A percentile compares a stretch with the other conserved stretches of the same genome.
phyloP scores from a whole-genome alignment of 1,140 invertebrate genomes.

The Pinna nobilis region DNA sequence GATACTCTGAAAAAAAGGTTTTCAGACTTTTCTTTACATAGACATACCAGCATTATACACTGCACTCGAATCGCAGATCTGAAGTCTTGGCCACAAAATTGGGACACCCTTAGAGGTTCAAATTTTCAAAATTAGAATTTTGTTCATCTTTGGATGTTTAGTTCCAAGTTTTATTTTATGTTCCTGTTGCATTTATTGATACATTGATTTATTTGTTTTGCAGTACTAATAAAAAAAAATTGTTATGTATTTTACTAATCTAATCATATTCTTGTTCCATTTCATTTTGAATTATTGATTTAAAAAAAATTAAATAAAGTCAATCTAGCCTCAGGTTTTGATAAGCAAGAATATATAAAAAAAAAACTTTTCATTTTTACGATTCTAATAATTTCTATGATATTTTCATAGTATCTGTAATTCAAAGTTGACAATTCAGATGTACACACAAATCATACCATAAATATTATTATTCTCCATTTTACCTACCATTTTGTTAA shows the following conservation, averaged over 20 bases:
- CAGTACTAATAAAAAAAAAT: neutral
- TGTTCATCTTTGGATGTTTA: neutral
- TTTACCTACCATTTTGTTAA: neutral
- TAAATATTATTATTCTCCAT: neutral
- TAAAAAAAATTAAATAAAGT: too few species aligned
- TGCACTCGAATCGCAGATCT: slow-evolving; percentile 25
- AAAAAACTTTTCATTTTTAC: neutral
- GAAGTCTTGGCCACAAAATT: slow-evolving; percentile 4
- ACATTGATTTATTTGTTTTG: neutral
- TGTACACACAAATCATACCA: neutral
- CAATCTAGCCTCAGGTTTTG: too few species aligned
- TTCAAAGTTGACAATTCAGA: neutral
- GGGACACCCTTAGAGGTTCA: slow-evolving; percentile 9
- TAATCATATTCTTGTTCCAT: too few species aligned
- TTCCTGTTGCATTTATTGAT: neutral
- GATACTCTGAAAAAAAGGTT: slow-evolving; percentile 1
- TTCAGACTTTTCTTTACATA: neutral
- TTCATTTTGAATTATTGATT: too few species aligned
- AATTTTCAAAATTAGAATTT: neutral
- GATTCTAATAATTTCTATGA: neutral
- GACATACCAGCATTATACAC: neutral
- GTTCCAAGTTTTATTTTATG: neutral
- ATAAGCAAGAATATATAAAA: too few species aligned
- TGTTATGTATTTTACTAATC: too few species aligned
- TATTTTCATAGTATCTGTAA: neutral